Conservation (phyloP, 2,797 vertebrate genomes). For the Xiphorhynchus erythropygius region DNA sequence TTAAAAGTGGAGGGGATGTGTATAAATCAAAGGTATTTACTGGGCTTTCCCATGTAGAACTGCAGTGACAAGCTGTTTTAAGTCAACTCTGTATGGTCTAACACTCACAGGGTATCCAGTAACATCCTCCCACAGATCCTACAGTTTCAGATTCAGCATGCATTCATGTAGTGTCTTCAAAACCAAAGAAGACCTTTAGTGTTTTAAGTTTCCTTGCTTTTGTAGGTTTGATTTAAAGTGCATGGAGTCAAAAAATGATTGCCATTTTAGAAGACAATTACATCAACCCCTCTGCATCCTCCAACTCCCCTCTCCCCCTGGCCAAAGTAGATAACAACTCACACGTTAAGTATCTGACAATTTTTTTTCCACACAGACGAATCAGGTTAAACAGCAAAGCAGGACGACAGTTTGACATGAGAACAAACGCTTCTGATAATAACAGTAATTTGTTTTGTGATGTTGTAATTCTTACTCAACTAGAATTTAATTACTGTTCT, state of each 20-base stretch:
- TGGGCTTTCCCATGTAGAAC: not conserved
- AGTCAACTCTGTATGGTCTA: not conserved
- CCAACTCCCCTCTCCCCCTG: not conserved
- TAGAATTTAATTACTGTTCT: conserved; percentile 35
- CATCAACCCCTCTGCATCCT: not conserved
- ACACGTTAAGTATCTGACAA: not conserved
- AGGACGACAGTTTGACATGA: not conserved
- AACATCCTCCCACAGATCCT: not conserved
- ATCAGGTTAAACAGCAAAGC: not conserved
- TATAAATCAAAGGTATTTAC: not conserved
- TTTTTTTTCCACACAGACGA: not conserved
- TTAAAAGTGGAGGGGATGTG: not conserved
- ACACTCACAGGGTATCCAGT: not conserved
- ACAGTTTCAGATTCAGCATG: not conserved
- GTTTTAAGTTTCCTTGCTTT: not conserved
- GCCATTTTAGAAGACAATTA: not conserved
- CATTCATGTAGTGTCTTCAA: not conserved
- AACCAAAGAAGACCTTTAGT: not conserved
- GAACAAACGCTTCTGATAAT: conserved; percentile 33
- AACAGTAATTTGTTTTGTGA: conserved; percentile 46
- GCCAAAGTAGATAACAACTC: not conserved
- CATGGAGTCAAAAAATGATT: not conserved
- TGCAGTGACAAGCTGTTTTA: not conserved
- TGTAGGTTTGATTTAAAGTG: not conserved
- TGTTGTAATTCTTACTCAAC: not conserved